These are phyloP conservation scores for Pandemis corylana DNA, from an alignment of 2,888 invertebrate species.

Conservation along the genomic window DNA sequence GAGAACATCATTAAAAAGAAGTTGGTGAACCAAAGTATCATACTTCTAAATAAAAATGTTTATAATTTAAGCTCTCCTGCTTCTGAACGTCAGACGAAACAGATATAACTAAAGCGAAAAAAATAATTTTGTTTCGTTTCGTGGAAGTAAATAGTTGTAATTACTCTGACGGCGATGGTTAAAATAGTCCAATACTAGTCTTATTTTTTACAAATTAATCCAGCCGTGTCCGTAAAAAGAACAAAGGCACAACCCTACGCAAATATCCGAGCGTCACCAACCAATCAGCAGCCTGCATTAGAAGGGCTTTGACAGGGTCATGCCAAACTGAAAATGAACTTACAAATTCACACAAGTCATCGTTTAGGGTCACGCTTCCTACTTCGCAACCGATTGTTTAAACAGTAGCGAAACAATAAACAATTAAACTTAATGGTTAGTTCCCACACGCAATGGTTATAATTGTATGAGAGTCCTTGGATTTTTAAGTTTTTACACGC, in stretches of 20 bases:
- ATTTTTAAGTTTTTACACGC: conserved; percentile 61
- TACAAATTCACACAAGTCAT: conserved; percentile 44
- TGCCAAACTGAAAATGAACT: conserved; percentile 30
- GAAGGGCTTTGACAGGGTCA: conserved; percentile 35
- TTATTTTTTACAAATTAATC: too few species aligned
- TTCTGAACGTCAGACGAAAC: too few species aligned
- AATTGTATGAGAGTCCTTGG: conserved; percentile 78
- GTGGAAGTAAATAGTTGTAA: too few species aligned
- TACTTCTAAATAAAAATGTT: too few species aligned
- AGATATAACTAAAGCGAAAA: too few species aligned
- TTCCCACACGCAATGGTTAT: conserved; percentile 69
- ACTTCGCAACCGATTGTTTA: conserved; percentile 65
- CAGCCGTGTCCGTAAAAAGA: background rate
- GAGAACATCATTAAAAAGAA: too few species aligned
- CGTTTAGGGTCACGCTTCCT: conserved; percentile 57
- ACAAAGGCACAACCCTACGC: conserved; percentile 22
- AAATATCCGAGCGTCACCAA: background rate
- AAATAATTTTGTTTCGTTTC: too few species aligned
- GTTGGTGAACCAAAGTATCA: too few species aligned
- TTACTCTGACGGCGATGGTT: too few species aligned
- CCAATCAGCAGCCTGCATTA: conserved; percentile 18
- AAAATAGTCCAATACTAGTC: too few species aligned
- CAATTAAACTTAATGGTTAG: conserved; percentile 61
- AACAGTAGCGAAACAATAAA: conserved; percentile 66
- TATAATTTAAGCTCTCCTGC: too few species aligned